A percentile compares a stretch with the other conserved stretches of the same genome.
Evolutionary conservation across 2,888 invertebrate species (phyloP).

Genomic region (Stenurella melanura): DNA sequence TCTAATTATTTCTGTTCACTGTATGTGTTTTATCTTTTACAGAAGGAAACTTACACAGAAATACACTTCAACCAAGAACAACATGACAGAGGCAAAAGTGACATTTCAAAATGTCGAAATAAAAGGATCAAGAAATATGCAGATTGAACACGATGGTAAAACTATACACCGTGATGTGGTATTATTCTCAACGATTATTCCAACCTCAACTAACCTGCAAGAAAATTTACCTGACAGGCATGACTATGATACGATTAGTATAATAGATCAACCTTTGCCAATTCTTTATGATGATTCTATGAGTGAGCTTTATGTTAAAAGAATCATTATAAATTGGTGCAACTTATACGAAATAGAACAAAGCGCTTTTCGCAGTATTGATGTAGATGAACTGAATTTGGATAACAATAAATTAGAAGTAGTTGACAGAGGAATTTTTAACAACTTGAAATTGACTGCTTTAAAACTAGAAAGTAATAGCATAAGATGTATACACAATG

Average conservation of each 20-base stretch:
- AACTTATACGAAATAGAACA: not conserved
- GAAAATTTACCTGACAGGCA: not conserved
- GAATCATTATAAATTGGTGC: not conserved
- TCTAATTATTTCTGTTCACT: too few species aligned
- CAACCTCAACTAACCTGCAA: not conserved
- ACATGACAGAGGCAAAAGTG: not conserved
- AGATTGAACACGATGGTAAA: not conserved
- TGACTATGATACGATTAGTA: not conserved
- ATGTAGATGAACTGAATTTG: not conserved
- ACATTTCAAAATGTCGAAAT: slow-evolving; percentile 14
- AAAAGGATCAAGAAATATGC: not conserved
- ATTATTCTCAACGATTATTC: not conserved
- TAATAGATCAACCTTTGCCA: slow-evolving; percentile 7
- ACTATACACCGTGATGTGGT: too few species aligned
- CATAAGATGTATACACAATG: not conserved
- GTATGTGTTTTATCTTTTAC: too few species aligned
- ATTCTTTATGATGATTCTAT: slow-evolving; percentile 1
- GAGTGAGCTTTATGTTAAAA: not conserved
- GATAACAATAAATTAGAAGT: not conserved
- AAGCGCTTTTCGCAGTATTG: not conserved
- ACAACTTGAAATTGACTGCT: not conserved
- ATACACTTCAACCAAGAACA: not conserved
- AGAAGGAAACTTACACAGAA: too few species aligned
- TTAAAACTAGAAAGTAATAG: not conserved
- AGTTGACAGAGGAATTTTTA: slow-evolving; percentile 11